Evolutionary conservation across 2,113 vertebrate species (phyloP).

Genomic region (Parotia lawesii): DNA sequence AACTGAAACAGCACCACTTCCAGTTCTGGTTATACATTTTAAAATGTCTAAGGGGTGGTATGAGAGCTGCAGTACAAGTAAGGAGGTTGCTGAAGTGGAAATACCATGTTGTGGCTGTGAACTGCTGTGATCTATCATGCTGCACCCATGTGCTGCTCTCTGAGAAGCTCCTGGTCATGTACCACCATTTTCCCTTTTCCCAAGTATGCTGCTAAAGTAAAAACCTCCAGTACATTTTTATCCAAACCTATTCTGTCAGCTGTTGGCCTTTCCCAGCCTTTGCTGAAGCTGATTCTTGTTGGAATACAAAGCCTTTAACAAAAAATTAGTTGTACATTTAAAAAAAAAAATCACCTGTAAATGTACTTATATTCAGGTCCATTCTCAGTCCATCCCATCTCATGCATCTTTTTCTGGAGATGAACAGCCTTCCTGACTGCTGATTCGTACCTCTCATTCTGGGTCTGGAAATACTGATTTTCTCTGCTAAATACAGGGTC

Average conservation of each 20-base stretch:
- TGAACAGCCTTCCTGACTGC: constrained; percentile 56
- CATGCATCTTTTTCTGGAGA: constrained; percentile 33
- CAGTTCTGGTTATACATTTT: background rate
- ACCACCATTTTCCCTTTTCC: background rate
- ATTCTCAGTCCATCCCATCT: constrained; percentile 60
- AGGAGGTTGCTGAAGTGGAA: background rate
- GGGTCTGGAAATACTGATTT: constrained; percentile 71
- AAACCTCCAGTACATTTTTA: background rate
- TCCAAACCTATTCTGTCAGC: background rate
- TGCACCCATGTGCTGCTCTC: background rate
- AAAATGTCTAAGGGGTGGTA: background rate
- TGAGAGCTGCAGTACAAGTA: background rate
- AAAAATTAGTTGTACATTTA: background rate
- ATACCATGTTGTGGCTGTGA: background rate
- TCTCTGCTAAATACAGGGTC: constrained; percentile 65
- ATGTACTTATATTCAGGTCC: constrained; percentile 47
- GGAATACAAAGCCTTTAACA: background rate
- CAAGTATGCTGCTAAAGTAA: background rate
- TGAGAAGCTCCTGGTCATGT: background rate
- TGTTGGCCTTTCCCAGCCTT: background rate
- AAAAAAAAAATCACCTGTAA: constrained; percentile 56
- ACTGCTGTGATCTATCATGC: background rate
- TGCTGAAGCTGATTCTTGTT: background rate
- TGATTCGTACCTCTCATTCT: constrained; percentile 65
- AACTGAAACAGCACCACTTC: background rate